These are phyloP conservation scores for Calycopis cecrops DNA, from an alignment of 1,140 invertebrate genomes.

Conservation along the genomic window DNA sequence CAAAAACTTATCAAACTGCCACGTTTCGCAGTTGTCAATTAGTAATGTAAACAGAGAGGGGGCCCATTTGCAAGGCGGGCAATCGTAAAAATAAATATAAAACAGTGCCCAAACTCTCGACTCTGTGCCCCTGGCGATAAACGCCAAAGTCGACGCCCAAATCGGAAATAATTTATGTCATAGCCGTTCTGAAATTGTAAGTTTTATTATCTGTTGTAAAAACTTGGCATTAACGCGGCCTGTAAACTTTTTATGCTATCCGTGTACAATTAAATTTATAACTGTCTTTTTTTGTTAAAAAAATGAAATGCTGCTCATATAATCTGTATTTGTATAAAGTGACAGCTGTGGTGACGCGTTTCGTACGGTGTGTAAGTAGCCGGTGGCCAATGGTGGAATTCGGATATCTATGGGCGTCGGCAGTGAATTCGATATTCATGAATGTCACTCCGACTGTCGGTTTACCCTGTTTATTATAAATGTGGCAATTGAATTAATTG, in stretches of 20 bases:
- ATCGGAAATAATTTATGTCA: conserved; percentile 18
- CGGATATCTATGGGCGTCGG: too few relatives aligned
- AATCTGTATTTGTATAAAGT: too few relatives aligned
- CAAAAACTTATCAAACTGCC: conserved; percentile 12
- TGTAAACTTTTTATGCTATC: conserved; percentile 26
- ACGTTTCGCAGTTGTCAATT: conserved; percentile 25
- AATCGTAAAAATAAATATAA: conserved; percentile 17
- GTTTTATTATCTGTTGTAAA: conserved; percentile 31
- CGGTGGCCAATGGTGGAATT: too few relatives aligned
- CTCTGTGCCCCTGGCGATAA: neutral
- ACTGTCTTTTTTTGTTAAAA: too few relatives aligned
- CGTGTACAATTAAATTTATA: neutral
- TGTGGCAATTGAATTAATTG: too few relatives aligned
- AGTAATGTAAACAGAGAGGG: conserved; percentile 24
- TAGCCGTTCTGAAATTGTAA: conserved; percentile 19
- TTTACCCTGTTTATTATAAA: too few relatives aligned
- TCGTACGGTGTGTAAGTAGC: too few relatives aligned
- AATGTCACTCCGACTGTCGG: too few relatives aligned
- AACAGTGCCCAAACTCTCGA: neutral
- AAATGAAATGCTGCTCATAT: too few relatives aligned
- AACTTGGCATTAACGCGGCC: conserved; percentile 19
- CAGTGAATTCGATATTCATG: too few relatives aligned
- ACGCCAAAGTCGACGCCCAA: neutral
- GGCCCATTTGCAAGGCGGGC: conserved; percentile 14
- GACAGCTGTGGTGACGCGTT: too few relatives aligned